Conservation (phyloP, 2,113 vertebrate species). For the Apus apus region DNA sequence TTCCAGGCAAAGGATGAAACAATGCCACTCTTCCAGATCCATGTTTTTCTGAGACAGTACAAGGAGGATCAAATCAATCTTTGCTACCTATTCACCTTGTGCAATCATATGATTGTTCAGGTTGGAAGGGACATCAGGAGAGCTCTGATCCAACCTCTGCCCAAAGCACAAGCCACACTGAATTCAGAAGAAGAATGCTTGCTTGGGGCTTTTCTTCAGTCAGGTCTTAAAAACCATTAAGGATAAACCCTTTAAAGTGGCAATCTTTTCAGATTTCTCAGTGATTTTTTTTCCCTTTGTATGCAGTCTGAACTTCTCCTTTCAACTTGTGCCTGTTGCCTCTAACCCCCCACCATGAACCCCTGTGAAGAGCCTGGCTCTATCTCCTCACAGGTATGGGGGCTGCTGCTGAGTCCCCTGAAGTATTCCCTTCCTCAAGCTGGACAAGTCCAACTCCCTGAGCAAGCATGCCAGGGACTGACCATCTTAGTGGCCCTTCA, state of each 20-base stretch:
- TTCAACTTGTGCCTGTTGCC: not conserved
- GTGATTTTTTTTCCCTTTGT: not conserved
- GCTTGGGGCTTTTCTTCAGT: not conserved
- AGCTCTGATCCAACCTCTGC: not conserved
- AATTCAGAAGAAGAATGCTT: not conserved
- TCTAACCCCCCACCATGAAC: rapidly evolving
- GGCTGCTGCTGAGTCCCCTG: not conserved
- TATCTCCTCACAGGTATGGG: not conserved
- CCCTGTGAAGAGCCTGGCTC: not conserved
- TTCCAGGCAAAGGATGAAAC: not conserved
- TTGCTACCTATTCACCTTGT: not conserved
- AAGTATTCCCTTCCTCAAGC: not conserved
- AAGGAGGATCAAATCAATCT: not conserved
- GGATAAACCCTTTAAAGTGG: not conserved
- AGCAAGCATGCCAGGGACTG: not conserved
- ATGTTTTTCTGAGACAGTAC: not conserved
- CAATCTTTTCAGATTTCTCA: not conserved
- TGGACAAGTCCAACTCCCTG: not conserved
- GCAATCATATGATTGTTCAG: not conserved
- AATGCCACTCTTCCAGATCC: not conserved
- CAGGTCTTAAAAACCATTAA: not conserved
- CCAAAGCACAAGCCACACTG: not conserved
- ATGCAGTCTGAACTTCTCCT: not conserved
- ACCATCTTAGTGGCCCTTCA: not conserved
- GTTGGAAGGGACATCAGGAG: not conserved